Conservation (phyloP, 2,797 vertebrate genomes). For the Cynodonichthys magdalenae region DNA sequence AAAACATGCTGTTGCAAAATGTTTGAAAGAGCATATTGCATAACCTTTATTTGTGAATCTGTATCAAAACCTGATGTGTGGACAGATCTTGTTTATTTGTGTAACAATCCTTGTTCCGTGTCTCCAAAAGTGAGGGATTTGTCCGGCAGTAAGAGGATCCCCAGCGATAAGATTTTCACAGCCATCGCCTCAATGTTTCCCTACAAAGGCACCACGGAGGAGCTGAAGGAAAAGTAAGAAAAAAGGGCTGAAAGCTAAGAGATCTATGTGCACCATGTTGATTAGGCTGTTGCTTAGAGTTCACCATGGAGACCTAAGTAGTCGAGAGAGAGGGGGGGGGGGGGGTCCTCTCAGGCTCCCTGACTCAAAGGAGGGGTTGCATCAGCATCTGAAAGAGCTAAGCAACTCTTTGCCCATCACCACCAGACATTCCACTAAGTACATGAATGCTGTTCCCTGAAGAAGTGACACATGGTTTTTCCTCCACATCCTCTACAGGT, state of each 20-base stretch:
- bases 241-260: slow-evolving; percentile 33
- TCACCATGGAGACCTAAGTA: slow-evolving; percentile 71
- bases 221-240: slow-evolving; percentile 96
- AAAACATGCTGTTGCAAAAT: slow-evolving; percentile 26
- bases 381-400: slow-evolving; percentile 63
- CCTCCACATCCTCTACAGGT: slow-evolving; percentile 77
- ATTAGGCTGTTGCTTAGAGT: slow-evolving; percentile 69
- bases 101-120: slow-evolving; percentile 30
- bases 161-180: slow-evolving; percentile 95
- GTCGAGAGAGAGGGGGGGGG: slow-evolving; percentile 47
- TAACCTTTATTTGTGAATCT: slow-evolving; percentile 44
- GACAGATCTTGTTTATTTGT: slow-evolving; percentile 11
- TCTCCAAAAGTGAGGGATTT: slow-evolving; percentile 83
- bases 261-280: slow-evolving; percentile 41
- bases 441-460: not conserved
- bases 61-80: slow-evolving; percentile 36
- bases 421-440: not conserved
- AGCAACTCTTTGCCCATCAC: not conserved
- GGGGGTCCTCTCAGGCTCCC: slow-evolving; percentile 45
- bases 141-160: slow-evolving; percentile 86
- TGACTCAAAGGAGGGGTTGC: slow-evolving; percentile 50
- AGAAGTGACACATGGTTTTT: not conserved
- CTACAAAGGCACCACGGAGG: slow-evolving; percentile 93
- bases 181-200: slow-evolving; percentile 98
- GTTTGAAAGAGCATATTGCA: slow-evolving; percentile 36